phyloP scores from a whole-genome alignment of 1,140 invertebrate genomes.

The Probaryconus sp. region DNA sequence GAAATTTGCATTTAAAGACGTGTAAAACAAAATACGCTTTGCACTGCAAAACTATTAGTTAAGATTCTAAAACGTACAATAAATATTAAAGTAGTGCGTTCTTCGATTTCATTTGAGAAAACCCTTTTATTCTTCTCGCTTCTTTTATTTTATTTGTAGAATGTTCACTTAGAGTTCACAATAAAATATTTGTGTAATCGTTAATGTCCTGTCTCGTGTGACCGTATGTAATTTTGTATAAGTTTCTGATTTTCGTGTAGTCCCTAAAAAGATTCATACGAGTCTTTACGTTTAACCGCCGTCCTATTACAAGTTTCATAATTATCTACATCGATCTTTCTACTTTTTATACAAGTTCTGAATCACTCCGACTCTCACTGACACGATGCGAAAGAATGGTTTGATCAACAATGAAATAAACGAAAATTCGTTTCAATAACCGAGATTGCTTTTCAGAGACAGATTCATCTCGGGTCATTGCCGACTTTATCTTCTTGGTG shows the following conservation, averaged over 20 bases:
- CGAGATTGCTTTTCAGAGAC: constrained; percentile 38
- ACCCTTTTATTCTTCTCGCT: neutral
- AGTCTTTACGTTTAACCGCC: constrained; percentile 57
- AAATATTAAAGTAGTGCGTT: constrained; percentile 31
- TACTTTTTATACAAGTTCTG: constrained; percentile 71
- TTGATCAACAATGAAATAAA: constrained; percentile 52
- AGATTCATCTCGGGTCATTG: constrained; percentile 7
- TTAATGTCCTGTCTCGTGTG: constrained; percentile 8
- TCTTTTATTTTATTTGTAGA: constrained; percentile 6
- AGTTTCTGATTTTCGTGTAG: constrained; percentile 24
- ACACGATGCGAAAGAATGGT: constrained; percentile 50
- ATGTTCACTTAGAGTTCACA: constrained; percentile 29
- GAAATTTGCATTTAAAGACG: too few relatives aligned
- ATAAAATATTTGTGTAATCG: constrained; percentile 25
- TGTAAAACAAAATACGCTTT: too few relatives aligned
- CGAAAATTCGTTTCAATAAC: constrained; percentile 56
- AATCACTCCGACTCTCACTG: constrained; percentile 42
- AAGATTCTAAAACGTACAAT: too few relatives aligned
- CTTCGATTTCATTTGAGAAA: too few relatives aligned
- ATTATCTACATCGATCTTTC: constrained; percentile 74
- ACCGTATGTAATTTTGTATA: constrained; percentile 8
- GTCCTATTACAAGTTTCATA: constrained; percentile 61
- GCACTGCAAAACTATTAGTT: too few relatives aligned
- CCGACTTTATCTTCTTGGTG: constrained; percentile 10
- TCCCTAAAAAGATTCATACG: constrained; percentile 60